Base-by-base conservation (phyloP, 2,113 vertebrate genomes). In the Gopherus flavomarginatus region DNA sequence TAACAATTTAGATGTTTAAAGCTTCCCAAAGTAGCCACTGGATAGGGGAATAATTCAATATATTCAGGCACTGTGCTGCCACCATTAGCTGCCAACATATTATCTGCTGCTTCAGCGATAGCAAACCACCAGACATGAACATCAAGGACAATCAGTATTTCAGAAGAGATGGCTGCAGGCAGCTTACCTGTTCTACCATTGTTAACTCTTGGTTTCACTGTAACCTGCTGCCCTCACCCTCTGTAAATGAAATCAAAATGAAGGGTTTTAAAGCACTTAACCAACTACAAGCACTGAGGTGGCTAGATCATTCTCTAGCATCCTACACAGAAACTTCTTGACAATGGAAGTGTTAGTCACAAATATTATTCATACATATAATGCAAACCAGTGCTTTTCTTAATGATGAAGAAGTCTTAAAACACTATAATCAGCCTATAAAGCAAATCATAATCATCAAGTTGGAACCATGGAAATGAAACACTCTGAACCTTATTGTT, bases 61-160 rank as follows among this genome's bases (percentile, higher is more conserved):
- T 6, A 49, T 35, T 78, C 57, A 87, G 53, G 42, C 8, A 11
- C 24, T 5, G 0, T 84, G 87, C 90, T 82, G 38, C 22, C 12
- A 78, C 24, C 75, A 47, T 78, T 78, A 90, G 49, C 52, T 93
- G 92, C 52, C 52, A 22, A 77, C 78, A 69, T 86, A 86, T 87
- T 86, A 94, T 93, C 83, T 82, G 24, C 6, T 62, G n/a, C 79
- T 93, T 49, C 47, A 78, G 14, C 22, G 42, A 35, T n/a, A 95
- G 49, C 81, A 95, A 90, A 88, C 52, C 65, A 81, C 72, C 77
- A 94, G 89, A 95, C 77, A 95, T 50, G 89, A 96, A 90, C 85
- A 93, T 93, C 88, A 94, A 96, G 88, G 93, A 86, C n/a, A 82
- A 83, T 29, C 14, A 75, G 77, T 93, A 87, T 94, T 93, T 95